Base-by-base conservation (phyloP, 2,888 invertebrate genomes). In the Hecatera dysodea region DNA sequence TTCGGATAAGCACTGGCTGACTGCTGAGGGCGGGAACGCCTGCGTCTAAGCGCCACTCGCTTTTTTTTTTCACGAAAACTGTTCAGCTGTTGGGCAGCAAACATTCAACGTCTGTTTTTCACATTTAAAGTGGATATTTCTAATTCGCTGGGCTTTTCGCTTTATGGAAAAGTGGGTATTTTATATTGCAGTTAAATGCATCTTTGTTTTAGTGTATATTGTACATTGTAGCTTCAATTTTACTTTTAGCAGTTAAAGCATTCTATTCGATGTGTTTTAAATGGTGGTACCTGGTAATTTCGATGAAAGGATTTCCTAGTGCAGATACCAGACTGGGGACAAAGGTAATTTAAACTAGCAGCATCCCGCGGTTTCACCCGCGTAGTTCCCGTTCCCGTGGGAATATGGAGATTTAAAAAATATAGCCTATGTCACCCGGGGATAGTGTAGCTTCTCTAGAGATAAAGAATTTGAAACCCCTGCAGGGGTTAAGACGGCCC, bases 11-110 rank as follows among this genome's bases (percentile, higher is more conserved):
- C 78, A 93, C 93, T 93, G 90, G 93, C 93, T 93, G 90, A 90
- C 93, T 90, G 93, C 93, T 93, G 90, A 90, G 90, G 90, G 92
- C 90, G 90, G 91, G 88, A 90, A 82, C 83, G 88, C 85, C 87
- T 88, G 89, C 89, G 87, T 88, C 89, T 86, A 86, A 80, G 79
- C 82, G 84, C 81, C 78, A 82, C 78, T 84, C 80, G 84, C 78
- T 74, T 78, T 77, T 78, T 84, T 86, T 88, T 88, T 87, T 66
- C 78, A 75, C 67, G 84, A 82, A 83, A 86, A 85, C 60, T 75
- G 82, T 80, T 75, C 74, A 81, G 75, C 80, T 80, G 80, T 81
- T 86, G 86, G 90, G 89, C 87, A 86, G 88, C 83, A 81, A 82
- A 73, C 81, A 75, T 82, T 82, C 80, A 61, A 77, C 83, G 56